Evolutionary conservation across 1,140 invertebrate genomes (phyloP).

Genomic region (Philotrypesis tridentata): DNA sequence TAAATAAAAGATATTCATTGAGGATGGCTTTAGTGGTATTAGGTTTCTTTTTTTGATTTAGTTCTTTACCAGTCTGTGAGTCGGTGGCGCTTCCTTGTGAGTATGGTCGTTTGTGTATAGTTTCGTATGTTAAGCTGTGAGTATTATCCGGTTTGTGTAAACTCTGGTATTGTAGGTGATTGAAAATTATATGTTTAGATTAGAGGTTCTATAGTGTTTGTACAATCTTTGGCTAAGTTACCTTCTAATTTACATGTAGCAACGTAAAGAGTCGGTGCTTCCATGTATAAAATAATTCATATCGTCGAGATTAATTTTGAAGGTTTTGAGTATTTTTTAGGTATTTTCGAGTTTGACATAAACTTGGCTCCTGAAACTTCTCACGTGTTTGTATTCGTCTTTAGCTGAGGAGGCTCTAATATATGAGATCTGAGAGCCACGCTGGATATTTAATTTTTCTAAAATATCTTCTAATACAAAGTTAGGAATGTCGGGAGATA

Average conservation of each 20-base stretch:
- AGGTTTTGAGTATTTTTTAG: background rate
- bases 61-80: background rate
- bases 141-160: too few relatives aligned
- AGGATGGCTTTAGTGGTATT: too few relatives aligned
- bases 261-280: background rate
- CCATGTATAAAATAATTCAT: background rate
- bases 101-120: background rate
- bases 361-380: background rate
- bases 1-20: too few relatives aligned
- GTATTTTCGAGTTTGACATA: background rate
- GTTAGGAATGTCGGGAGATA: background rate
- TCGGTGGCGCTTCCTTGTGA: too few relatives aligned
- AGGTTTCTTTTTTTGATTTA: background rate
- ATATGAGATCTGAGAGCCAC: too few relatives aligned
- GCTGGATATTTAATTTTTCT: too few relatives aligned
- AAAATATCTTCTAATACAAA: background rate
- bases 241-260: slow-evolving; percentile 2
- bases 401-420: too few relatives aligned
- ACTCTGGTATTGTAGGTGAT: background rate
- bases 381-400: background rate
- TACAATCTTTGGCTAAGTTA: background rate
- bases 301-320: background rate
- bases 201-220: too few relatives aligned
- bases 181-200: too few relatives aligned
- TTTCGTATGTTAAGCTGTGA: too few relatives aligned